phyloP scores from a whole-genome alignment of 1,140 invertebrate genomes.

The Dendrolimus kikuchii region DNA sequence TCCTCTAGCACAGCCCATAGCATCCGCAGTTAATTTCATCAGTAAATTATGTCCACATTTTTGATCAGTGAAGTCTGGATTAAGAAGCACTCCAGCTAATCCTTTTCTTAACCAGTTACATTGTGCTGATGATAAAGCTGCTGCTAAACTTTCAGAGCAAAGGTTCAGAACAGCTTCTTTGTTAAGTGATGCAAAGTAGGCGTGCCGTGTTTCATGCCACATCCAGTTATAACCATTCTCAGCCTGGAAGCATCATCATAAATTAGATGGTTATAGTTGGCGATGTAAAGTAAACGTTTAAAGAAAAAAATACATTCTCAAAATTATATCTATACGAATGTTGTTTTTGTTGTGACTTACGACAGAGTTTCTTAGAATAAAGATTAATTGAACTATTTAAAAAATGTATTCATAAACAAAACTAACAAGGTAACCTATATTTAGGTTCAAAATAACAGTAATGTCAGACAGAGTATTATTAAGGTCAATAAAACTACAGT shows the following conservation, averaged over 20 bases:
- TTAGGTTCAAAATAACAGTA: no score
- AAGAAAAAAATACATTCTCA: no score
- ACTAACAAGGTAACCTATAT: no score
- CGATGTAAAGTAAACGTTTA: no score
- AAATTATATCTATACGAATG: no score
- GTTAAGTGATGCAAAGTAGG: slow-evolving; percentile 28
- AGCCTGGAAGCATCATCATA: slow-evolving; percentile 11
- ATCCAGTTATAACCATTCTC: slow-evolving; percentile 31
- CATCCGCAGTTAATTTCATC: slow-evolving; percentile 32
- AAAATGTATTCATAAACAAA: no score
- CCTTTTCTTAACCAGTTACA: slow-evolving; percentile 50
- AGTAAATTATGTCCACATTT: slow-evolving; percentile 40
- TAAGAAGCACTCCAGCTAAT: slow-evolving; percentile 37
- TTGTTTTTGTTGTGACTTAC: no score
- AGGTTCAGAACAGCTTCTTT: slow-evolving; percentile 46
- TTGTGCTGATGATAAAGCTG: slow-evolving; percentile 32
- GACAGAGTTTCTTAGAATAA: no score
- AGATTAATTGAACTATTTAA: no score
- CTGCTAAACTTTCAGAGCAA: slow-evolving; percentile 35
- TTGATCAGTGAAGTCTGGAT: slow-evolving; percentile 33
- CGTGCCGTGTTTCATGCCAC: slow-evolving; percentile 35
- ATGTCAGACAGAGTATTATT: no score
- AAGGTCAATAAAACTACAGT: no score
- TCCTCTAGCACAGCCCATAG: slow-evolving; percentile 35
- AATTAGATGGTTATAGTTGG: no score